These are phyloP conservation scores for Gymnothorax reevesii DNA, from an alignment of 2,797 vertebrate genomes.

Conservation along the genomic window DNA sequence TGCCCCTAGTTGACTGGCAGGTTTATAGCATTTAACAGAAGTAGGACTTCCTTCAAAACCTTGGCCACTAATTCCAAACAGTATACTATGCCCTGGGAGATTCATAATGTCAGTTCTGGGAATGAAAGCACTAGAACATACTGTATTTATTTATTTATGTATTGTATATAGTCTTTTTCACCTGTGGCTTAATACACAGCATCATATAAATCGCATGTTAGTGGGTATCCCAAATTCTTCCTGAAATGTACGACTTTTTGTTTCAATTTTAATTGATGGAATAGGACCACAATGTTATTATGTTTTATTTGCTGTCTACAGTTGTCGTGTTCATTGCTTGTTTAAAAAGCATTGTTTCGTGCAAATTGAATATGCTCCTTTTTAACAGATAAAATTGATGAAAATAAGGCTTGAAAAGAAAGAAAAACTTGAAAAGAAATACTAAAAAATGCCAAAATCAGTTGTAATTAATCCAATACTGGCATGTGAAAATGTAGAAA, in stretches of 20 bases:
- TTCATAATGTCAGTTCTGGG: neutral
- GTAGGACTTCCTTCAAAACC: constrained; percentile 62
- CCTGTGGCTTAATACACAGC: no score
- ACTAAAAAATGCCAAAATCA: neutral
- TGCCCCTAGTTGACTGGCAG: constrained; percentile 70
- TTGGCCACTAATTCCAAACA: constrained; percentile 45
- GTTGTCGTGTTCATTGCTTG: neutral
- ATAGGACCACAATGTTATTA: constrained; percentile 4
- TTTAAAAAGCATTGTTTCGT: neutral
- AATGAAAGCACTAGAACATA: neutral
- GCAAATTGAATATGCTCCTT: neutral
- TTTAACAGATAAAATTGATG: neutral
- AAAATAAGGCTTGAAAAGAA: neutral
- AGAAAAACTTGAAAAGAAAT: neutral
- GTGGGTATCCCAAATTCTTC: neutral
- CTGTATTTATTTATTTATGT: neutral
- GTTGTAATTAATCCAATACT: neutral
- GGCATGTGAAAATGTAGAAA: neutral
- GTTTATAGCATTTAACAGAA: constrained; percentile 55
- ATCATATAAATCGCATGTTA: constrained; percentile 1
- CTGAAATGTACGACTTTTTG: neutral
- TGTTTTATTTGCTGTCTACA: constrained; percentile 14
- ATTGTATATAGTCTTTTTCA: neutral
- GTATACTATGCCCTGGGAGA: constrained; percentile 15
- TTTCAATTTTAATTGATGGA: neutral